Evolutionary conservation across 2,113 vertebrate genomes (phyloP).

Genomic region (Lasiurus borealis): DNA sequence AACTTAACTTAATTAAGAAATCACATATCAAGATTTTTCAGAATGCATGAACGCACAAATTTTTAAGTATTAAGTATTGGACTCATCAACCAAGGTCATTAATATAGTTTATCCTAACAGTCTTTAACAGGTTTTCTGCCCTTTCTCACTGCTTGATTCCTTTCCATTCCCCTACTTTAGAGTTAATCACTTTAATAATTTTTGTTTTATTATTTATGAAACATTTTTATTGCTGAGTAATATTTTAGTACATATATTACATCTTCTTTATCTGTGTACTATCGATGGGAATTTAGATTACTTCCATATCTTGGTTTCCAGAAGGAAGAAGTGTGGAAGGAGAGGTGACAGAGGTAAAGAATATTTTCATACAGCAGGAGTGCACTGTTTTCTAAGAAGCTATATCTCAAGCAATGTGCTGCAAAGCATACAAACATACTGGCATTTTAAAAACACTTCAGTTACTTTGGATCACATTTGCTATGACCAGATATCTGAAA

Average conservation of each 20-base stretch:
- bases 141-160: not conserved
- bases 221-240: not conserved
- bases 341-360: not conserved
- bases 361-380: not conserved
- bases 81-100: not conserved
- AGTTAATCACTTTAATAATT: not conserved
- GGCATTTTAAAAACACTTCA: not conserved
- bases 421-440: not conserved
- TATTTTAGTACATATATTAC: not conserved
- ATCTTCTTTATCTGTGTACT: not conserved
- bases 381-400: not conserved
- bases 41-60: not conserved
- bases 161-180: not conserved
- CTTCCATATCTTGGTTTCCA: not conserved
- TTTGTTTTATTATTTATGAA: not conserved
- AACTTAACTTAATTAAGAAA: not conserved
- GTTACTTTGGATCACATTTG: not conserved
- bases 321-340: not conserved
- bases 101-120: not conserved
- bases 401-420: not conserved
- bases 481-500: not conserved
- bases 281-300: not conserved
- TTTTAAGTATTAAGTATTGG: not conserved
- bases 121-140: not conserved
- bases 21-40: not conserved